Conservation (phyloP, 1,140 invertebrate genomes). For the Lordiphosa stackelbergi region DNA sequence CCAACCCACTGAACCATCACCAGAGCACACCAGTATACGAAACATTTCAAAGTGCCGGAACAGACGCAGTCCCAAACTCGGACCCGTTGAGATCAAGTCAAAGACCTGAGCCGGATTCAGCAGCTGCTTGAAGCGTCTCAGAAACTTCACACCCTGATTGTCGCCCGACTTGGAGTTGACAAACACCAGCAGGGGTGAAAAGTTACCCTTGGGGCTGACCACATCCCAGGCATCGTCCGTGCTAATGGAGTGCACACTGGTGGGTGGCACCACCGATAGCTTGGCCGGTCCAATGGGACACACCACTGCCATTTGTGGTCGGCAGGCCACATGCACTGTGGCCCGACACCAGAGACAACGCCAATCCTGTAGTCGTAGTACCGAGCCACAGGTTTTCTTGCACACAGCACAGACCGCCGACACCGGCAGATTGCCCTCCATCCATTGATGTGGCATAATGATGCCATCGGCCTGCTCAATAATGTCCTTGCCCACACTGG, state of each 20-base stretch:
- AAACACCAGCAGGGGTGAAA: conserved; percentile 92
- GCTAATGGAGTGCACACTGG: conserved; percentile 92
- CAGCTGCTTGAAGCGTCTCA: conserved; percentile 95
- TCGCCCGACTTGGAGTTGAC: conserved; percentile 98
- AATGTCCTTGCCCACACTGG: conserved; percentile 94
- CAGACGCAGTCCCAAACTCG: conserved; percentile 89
- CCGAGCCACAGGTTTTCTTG: conserved; percentile 97
- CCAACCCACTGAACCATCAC: conserved; percentile 96
- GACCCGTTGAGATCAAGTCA: conserved; percentile 93
- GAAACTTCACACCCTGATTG: conserved; percentile 97
- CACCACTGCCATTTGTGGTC: conserved; percentile 83
- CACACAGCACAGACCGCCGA: conserved; percentile 95
- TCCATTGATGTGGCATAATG: conserved; percentile 98
- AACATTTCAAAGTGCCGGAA: conserved; percentile 95
- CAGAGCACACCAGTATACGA: conserved; percentile 93
- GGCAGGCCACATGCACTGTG: conserved; percentile 93
- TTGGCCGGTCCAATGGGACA: conserved; percentile 92
- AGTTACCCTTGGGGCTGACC: conserved; percentile 84
- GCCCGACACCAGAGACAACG: conserved; percentile 96
- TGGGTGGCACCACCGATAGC: conserved; percentile 95
- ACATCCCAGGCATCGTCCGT: conserved; percentile 94
- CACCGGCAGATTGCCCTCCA: conserved; percentile 97
- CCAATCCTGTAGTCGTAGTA: conserved; percentile 95
- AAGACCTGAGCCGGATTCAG: conserved; percentile 98
- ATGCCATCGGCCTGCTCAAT: conserved; percentile 95